These are phyloP conservation scores for Hemibagrus guttatus DNA, from an alignment of 2,797 vertebrate species.

Conservation along the genomic window DNA sequence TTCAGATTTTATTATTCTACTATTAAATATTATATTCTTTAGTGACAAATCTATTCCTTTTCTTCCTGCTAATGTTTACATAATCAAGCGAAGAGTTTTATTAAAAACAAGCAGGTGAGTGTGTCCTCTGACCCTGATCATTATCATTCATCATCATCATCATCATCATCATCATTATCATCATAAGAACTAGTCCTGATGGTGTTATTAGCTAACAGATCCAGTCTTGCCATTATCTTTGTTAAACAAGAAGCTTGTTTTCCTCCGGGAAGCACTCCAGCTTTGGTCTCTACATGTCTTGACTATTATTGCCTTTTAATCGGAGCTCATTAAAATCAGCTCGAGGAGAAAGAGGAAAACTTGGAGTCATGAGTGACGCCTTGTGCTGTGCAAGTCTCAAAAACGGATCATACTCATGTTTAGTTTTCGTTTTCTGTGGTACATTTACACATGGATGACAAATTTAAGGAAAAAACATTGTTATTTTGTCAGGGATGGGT, in stretches of 20 bases:
- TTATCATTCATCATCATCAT: constrained; percentile 26
- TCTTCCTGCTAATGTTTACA: not conserved
- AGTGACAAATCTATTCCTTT: not conserved
- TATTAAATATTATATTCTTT: not conserved
- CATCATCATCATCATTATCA: constrained; percentile 11
- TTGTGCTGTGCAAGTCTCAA: not conserved
- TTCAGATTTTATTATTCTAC: no score
- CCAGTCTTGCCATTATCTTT: constrained; percentile 55
- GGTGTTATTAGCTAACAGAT: constrained; percentile 37
- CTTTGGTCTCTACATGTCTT: constrained; percentile 22
- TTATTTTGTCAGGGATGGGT: not conserved
- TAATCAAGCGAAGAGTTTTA: not conserved
- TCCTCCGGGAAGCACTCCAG: constrained; percentile 51
- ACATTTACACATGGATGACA: not conserved
- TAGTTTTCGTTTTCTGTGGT: not conserved
- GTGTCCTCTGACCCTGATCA: constrained; percentile 40
- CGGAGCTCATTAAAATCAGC: constrained; percentile 54
- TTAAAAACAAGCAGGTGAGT: not conserved
- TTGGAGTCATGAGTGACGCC: not conserved
- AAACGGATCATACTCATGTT: no score
- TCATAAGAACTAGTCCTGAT: not conserved
- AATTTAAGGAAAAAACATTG: not conserved
- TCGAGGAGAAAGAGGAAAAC: constrained; percentile 34
- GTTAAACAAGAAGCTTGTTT: constrained; percentile 59
- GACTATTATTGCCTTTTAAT: constrained; percentile 46